Base-by-base conservation (phyloP, 2,797 vertebrate species). In the Galagoides demidoff region DNA sequence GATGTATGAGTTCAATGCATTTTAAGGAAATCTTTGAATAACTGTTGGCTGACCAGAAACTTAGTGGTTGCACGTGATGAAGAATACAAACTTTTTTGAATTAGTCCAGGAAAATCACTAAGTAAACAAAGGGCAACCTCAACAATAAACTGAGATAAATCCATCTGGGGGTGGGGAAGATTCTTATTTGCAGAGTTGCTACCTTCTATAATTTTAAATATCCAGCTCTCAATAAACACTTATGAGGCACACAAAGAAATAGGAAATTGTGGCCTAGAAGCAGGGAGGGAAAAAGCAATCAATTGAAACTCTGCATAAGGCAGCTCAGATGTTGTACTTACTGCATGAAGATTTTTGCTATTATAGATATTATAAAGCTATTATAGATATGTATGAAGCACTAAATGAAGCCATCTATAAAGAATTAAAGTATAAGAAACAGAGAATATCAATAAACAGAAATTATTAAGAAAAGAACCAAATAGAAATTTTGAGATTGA, bases 11-110 rank as follows among this genome's bases (percentile, higher is more conserved):
- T 61, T 89, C 49, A 52, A 76, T 27, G 39, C 14, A 43, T 78
- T 78, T 88, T 76, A 45, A 79, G 66, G 92, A 95, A 85, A 82
- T 93, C 66, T 89, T 52, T n/a, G 17, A 71, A 22, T 22, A 76
- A 37, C 55, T 68, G n/a, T 49, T 77, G 61, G 76, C 31, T 94
- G 61, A 63, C 59, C 22, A 71, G 61, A 83, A 64, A 95, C 68
- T 85, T 27, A 43, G 52, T 81, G 84, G 34, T 57, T 63, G 23
- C 27, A 73, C 31, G 49, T n/a, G 52, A 94, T 17, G 74, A 34
- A 61, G 68, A 92, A 82, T 64, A 49, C 22, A 89, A 61, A 89
- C 57, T 77, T 85, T 64, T 63, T n/a, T 55, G 89, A 92, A 70
- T 64, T 57, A 88, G 74, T 55, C 31, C 34, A 43, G 37, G 27